Conservation (phyloP, 1,140 invertebrate species). For the Solen grandis region DNA sequence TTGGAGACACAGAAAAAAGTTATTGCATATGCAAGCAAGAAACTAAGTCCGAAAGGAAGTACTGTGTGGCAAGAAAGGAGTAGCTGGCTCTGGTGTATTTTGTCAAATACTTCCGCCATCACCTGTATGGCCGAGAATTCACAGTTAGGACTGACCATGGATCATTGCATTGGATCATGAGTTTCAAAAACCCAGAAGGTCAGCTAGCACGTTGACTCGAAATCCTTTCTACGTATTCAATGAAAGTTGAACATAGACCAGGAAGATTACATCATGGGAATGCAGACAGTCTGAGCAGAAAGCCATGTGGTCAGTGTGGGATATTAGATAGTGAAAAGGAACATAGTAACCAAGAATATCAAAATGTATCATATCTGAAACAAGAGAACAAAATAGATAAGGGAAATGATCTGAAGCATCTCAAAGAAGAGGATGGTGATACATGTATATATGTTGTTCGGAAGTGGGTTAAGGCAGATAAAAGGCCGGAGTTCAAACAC, state of each 20-base stretch:
- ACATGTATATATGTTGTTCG: too few relatives aligned
- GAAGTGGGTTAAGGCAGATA: neutral
- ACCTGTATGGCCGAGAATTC: conserved; percentile 60
- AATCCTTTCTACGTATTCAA: neutral
- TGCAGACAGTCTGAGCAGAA: neutral
- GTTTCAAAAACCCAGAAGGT: neutral
- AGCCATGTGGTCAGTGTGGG: neutral
- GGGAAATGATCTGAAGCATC: neutral
- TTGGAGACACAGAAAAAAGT: neutral
- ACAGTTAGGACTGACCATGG: conserved; percentile 13
- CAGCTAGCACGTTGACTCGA: conserved; percentile 17
- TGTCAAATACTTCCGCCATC: conserved; percentile 58
- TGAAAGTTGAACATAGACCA: conserved; percentile 15
- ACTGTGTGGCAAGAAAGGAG: conserved; percentile 60
- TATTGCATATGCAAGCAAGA: conserved; percentile 25
- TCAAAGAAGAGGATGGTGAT: neutral
- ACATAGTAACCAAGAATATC: neutral
- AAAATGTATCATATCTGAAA: too few relatives aligned
- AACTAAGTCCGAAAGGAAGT: conserved; percentile 15
- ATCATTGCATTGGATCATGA: conserved; percentile 2
- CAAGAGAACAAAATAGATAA: neutral
- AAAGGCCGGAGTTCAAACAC: neutral
- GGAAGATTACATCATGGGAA: conserved; percentile 22
- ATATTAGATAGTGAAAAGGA: neutral
- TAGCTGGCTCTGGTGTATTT: conserved; percentile 59